Conservation (phyloP, 1,140 invertebrate genomes). For the Nebria ingens region DNA sequence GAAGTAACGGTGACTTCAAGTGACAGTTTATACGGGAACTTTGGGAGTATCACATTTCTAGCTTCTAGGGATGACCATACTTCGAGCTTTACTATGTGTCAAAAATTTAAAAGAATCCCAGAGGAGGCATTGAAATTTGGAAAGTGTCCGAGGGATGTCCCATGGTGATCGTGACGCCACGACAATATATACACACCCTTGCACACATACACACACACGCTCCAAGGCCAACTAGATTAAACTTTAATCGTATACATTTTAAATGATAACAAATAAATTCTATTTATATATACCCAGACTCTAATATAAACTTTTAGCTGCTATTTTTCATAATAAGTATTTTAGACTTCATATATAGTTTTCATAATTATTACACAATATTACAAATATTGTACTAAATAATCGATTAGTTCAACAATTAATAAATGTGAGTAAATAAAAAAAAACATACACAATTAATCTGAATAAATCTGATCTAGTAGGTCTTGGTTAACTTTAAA, state of each 20-base stretch:
- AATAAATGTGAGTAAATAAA: too few species aligned
- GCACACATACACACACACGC: background rate
- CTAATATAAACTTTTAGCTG: too few species aligned
- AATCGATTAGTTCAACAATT: background rate
- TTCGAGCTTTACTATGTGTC: constrained; percentile 36
- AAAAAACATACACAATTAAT: too few species aligned
- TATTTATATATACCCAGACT: too few species aligned
- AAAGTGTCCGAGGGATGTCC: constrained; percentile 36
- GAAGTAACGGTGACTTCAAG: too few species aligned
- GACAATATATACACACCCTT: background rate
- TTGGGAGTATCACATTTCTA: constrained; percentile 28
- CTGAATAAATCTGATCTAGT: too few species aligned
- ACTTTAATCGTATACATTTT: too few species aligned
- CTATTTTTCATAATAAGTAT: too few species aligned
- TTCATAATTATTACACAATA: background rate
- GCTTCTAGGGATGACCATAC: constrained; percentile 32
- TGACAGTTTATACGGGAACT: too few species aligned
- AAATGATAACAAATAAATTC: too few species aligned
- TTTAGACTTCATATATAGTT: too few species aligned
- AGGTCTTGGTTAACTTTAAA: too few species aligned
- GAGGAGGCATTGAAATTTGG: constrained; percentile 32
- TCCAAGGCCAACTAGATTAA: background rate
- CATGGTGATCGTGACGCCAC: constrained; percentile 27
- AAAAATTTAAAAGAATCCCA: constrained; percentile 37
- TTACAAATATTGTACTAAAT: background rate